A percentile compares a stretch with the other conserved stretches of the same genome.
phyloP scores from a whole-genome alignment of 1,140 invertebrate species.

The Saccostrea echinata region DNA sequence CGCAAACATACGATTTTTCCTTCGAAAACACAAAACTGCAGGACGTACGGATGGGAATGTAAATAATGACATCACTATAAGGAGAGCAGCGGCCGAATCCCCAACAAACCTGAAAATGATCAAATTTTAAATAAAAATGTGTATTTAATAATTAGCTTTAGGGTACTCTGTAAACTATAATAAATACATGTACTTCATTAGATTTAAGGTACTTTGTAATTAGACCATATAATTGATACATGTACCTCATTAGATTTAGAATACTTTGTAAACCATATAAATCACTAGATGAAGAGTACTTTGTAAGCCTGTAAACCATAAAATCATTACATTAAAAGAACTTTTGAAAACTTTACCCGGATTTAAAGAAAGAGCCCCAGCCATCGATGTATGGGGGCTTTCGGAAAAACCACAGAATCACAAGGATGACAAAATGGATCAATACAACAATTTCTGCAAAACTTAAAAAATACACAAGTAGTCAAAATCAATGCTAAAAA shows the following conservation, averaged over 20 bases:
- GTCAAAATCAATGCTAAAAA: too few species aligned
- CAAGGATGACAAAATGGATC: conserved; percentile 88
- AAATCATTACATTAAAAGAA: too few species aligned
- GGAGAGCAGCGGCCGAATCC: conserved; percentile 68
- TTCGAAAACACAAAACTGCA: conserved; percentile 56
- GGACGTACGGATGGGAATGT: conserved; percentile 68
- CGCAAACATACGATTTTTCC: not conserved
- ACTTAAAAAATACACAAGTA: conserved; percentile 62
- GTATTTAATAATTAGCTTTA: too few species aligned
- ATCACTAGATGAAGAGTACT: too few species aligned
- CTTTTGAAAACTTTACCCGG: conserved; percentile 54
- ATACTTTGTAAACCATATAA: too few species aligned
- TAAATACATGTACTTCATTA: too few species aligned
- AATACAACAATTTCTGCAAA: conserved; percentile 89
- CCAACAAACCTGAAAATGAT: conserved; percentile 77
- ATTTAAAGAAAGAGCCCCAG: conserved; percentile 82
- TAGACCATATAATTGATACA: too few species aligned
- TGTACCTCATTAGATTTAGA: too few species aligned
- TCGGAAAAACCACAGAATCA: conserved; percentile 93
- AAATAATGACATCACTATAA: conserved; percentile 66
- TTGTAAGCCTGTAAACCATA: too few species aligned
- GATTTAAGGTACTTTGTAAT: too few species aligned
- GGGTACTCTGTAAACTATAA: too few species aligned
- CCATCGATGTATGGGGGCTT: conserved; percentile 90
- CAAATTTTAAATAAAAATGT: too few species aligned